Conservation (phyloP, 2,113 vertebrate genomes). For the Megalops atlanticus region DNA sequence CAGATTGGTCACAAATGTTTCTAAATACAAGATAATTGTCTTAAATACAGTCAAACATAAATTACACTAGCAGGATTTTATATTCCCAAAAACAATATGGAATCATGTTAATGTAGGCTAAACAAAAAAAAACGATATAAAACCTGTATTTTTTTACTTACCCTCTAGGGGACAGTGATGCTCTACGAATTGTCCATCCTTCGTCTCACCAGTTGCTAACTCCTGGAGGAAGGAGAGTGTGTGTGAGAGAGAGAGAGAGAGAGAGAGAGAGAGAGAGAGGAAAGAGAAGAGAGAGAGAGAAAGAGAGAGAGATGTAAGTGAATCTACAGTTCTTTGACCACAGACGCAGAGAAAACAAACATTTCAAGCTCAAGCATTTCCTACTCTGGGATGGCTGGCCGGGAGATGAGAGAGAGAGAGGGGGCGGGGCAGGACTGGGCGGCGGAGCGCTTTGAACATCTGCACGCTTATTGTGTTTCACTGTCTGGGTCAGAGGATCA, state of each 20-base stretch:
- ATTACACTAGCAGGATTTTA: neutral
- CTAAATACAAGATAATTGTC: neutral
- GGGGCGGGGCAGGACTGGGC: conserved; percentile 52
- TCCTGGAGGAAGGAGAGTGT: conserved; percentile 56
- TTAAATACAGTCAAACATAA: neutral
- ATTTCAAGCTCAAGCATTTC: conserved; percentile 66
- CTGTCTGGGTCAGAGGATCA: conserved; percentile 54
- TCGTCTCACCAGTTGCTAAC: conserved; percentile 61
- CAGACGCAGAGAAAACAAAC: conserved; percentile 62
- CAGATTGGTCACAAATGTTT: neutral
- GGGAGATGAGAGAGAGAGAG: conserved; percentile 54
- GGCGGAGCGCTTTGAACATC: conserved; percentile 55
- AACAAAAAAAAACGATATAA: neutral
- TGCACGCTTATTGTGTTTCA: conserved; percentile 61
- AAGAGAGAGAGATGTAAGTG: conserved; percentile 43
- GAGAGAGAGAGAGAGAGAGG: neutral
- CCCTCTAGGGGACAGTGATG: conserved; percentile 78
- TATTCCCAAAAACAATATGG: neutral
- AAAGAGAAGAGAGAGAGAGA: neutral
- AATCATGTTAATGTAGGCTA: neutral
- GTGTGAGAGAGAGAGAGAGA: neutral
- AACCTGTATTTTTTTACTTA: conserved; percentile 54
- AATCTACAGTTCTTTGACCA: conserved; percentile 58
- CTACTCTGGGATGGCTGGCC: conserved; percentile 45
- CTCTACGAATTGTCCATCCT: conserved; percentile 67